These are phyloP conservation scores for Phataginus tricuspis DNA, from an alignment of 2,797 vertebrate species.

Conservation along the genomic window DNA sequence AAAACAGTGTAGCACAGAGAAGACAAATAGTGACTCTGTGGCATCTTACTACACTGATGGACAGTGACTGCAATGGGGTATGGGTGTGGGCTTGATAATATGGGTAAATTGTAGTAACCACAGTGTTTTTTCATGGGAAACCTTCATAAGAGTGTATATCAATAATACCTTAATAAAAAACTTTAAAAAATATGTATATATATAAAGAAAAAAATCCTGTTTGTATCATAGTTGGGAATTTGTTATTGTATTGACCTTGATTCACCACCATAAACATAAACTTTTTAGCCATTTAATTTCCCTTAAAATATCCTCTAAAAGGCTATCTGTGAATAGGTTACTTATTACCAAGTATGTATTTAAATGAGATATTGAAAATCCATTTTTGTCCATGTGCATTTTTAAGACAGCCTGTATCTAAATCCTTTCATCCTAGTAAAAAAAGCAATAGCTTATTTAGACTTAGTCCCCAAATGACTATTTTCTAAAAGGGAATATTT, in stretches of 20 bases:
- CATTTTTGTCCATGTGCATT: too few species aligned
- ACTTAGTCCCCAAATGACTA: background rate
- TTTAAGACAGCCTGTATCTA: background rate
- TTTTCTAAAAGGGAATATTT: slow-evolving; percentile 18
- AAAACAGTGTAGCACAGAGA: too few species aligned
- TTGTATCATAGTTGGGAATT: slow-evolving; percentile 34
- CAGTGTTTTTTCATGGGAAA: too few species aligned
- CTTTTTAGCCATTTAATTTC: slow-evolving; percentile 32
- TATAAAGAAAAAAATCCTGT: background rate
- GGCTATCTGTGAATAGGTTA: background rate
- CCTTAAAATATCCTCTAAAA: slow-evolving; percentile 43
- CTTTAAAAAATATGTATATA: too few species aligned
- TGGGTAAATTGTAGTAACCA: too few species aligned
- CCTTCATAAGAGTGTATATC: too few species aligned
- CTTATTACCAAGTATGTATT: slow-evolving; percentile 31
- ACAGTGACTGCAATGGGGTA: too few species aligned
- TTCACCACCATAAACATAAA: slow-evolving; percentile 46
- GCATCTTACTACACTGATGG: too few species aligned
- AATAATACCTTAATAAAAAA: too few species aligned
- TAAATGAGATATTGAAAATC: slow-evolving; percentile 45
- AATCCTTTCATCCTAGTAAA: slow-evolving; percentile 20
- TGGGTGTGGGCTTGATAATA: too few species aligned
- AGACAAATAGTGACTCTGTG: too few species aligned
- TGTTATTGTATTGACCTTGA: slow-evolving; percentile 28
- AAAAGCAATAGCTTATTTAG: slow-evolving; percentile 20